These are phyloP conservation scores for Zaprionus davidi DNA, from an alignment of 1,140 invertebrate genomes.

Conservation along the genomic window DNA sequence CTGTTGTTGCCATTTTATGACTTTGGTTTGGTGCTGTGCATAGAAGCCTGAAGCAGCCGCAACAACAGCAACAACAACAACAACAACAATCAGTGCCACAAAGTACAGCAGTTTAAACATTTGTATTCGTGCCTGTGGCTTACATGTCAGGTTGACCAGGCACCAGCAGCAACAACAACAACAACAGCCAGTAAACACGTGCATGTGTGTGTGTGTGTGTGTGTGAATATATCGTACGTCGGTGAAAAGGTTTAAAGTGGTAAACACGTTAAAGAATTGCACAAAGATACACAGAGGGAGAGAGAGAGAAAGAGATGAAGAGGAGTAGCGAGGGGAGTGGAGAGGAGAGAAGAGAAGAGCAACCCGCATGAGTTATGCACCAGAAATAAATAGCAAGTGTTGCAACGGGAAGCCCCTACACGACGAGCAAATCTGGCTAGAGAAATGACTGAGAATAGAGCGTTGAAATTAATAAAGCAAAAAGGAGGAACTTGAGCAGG, in stretches of 20 bases:
- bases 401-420: not conserved
- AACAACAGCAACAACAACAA: slow-evolving; percentile 36
- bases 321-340: too few species aligned
- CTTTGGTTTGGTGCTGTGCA: slow-evolving; percentile 67
- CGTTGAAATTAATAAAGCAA: not conserved
- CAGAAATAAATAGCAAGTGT: slow-evolving; percentile 10
- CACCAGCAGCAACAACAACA: slow-evolving; percentile 21
- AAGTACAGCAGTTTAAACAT: slow-evolving; percentile 71
- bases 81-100: slow-evolving; percentile 55
- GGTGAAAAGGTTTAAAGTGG: slow-evolving; percentile 36
- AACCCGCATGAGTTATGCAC: slow-evolving; percentile 44
- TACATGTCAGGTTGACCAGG: slow-evolving; percentile 73
- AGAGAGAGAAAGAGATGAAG: not conserved
- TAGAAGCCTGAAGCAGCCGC: slow-evolving; percentile 63
- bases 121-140: slow-evolving; percentile 76
- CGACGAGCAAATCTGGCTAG: not conserved
- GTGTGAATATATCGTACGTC: not conserved
- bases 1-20: slow-evolving; percentile 59
- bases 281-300: slow-evolving; percentile 19
- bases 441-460: slow-evolving; percentile 6
- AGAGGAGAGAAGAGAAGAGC: too few species aligned
- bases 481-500: too few species aligned
- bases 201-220: not conserved
- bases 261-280: slow-evolving; percentile 49
- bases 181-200: not conserved